These are phyloP conservation scores for Ophioninae sp. DNA, from an alignment of 2,888 invertebrate species.

Conservation along the genomic window DNA sequence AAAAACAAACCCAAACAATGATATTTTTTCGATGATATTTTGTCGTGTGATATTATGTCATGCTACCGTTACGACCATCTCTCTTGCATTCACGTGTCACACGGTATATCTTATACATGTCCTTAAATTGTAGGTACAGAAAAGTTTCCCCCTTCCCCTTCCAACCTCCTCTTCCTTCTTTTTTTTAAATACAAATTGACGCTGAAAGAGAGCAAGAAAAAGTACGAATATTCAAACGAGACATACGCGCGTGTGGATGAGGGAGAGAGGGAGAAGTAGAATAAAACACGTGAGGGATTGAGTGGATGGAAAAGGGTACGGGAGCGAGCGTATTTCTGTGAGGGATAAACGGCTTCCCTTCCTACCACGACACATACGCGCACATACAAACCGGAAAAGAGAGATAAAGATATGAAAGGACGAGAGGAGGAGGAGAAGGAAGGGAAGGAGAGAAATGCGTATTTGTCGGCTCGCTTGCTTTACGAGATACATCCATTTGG, in stretches of 20 bases:
- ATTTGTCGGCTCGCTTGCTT: conserved; percentile 75
- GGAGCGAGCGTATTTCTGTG: conserved; percentile 32
- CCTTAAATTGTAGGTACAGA: conserved; percentile 20
- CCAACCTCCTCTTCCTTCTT: not conserved
- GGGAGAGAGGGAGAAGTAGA: conserved; percentile 16
- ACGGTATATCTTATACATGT: too few relatives aligned
- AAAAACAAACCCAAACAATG: too few relatives aligned
- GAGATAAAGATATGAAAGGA: conserved; percentile 63
- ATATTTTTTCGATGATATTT: too few relatives aligned
- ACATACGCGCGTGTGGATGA: not conserved
- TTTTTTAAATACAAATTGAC: conserved; percentile 18
- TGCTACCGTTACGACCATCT: too few relatives aligned
- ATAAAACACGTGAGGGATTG: not conserved
- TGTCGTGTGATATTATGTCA: too few relatives aligned
- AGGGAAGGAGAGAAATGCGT: conserved; percentile 70
- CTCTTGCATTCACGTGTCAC: too few relatives aligned
- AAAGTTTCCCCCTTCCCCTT: conserved; percentile 6
- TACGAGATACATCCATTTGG: conserved; percentile 73
- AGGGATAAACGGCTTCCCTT: conserved; percentile 47
- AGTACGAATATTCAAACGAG: conserved; percentile 26
- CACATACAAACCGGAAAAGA: conserved; percentile 64
- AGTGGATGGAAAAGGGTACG: conserved; percentile 47
- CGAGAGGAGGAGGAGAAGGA: conserved; percentile 33
- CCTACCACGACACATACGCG: conserved; percentile 57
- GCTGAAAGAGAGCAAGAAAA: conserved; percentile 22